Evolutionary conservation across 2,113 vertebrate genomes (phyloP).

Genomic region (Poeciliopsis occidentalis): DNA sequence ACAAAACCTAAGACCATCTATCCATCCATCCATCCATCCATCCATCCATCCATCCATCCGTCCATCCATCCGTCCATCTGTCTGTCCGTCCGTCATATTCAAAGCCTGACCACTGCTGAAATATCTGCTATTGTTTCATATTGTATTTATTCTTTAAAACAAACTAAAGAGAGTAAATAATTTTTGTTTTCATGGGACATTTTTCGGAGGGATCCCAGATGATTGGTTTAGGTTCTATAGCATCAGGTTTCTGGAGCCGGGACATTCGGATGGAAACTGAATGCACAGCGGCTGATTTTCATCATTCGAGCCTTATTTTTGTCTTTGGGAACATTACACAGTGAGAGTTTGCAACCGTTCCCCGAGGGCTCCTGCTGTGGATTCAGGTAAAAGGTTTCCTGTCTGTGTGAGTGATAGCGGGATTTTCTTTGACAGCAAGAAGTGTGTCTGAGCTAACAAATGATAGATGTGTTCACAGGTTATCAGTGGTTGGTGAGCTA

Average conservation of each 20-base stretch:
- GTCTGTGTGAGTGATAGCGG: slow-evolving; percentile 15
- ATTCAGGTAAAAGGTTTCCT: slow-evolving; percentile 1
- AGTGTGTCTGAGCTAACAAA: slow-evolving; percentile 30
- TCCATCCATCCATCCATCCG: no score
- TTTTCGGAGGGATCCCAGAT: neutral
- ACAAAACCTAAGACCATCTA: no score
- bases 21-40: no score
- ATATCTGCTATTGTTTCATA: neutral
- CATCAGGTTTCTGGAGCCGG: slow-evolving; percentile 6
- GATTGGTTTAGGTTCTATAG: neutral
- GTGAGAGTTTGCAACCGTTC: slow-evolving; percentile 4
- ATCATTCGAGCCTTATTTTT: neutral
- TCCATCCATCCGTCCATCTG: no score
- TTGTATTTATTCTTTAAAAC: neutral
- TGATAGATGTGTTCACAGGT: slow-evolving; percentile 39
- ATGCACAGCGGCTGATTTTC: slow-evolving; percentile 16
- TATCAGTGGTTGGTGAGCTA: slow-evolving; percentile 55
- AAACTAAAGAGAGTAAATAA: no score
- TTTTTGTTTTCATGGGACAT: no score
- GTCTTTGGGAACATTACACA: neutral
- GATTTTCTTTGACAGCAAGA: slow-evolving; percentile 27
- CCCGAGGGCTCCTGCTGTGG: neutral
- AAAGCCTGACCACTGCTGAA: neutral
- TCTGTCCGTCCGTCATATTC: neutral
- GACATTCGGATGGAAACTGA: neutral